Evolutionary conservation across 2,888 invertebrate genomes (phyloP), one percentile per base, ranked within the genome.

Genomic region (Digitonthophagus gazella): DNA sequence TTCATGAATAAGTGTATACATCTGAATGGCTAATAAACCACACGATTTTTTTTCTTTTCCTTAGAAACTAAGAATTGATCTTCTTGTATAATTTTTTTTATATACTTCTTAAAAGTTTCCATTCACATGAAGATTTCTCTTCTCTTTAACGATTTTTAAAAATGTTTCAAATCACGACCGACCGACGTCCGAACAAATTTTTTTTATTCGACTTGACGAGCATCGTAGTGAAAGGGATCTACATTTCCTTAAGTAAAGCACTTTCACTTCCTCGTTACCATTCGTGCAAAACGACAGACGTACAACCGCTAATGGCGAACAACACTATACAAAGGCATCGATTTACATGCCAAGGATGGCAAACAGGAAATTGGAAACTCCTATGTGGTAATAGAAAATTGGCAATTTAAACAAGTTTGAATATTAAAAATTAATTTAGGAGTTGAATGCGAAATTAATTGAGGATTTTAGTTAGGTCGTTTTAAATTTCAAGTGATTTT

Each of bases 241-340:
- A 20, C 19, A 61, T 69, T 69, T 58, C 68, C 61, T 61, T 61
- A 58, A 69, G 20, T 63, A 22, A 66, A 61, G 15, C 63, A 69
- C 65, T 69, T 68, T 68, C 68, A 69, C 68, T 69, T 69, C 65
- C 68, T 28, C 14, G 14, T 67, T 58, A 8, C 15, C 5, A 16
- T 6, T 61, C 61, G 61, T 16, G 18, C 18, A 19, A 19, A 16
- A 2, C 58, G 58, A 11, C 58, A 14, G 16, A 14, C 11, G 58
- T 4, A 1, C 18, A 6, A n/a, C 15, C 18, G 18, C 20, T 20
- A 61, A 19, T 61, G 19, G 4, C 3, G 58, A 58, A 15, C 28
- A 44, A 11, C 44, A 8, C 2, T 11, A 28, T n/a, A 28, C 14
- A 8, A 28, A 22, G 44, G 8, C n/a, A 8, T 15, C 6, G 5